Evolutionary conservation across 2,888 invertebrate species (phyloP).

Genomic region (Lochmaea capreae): DNA sequence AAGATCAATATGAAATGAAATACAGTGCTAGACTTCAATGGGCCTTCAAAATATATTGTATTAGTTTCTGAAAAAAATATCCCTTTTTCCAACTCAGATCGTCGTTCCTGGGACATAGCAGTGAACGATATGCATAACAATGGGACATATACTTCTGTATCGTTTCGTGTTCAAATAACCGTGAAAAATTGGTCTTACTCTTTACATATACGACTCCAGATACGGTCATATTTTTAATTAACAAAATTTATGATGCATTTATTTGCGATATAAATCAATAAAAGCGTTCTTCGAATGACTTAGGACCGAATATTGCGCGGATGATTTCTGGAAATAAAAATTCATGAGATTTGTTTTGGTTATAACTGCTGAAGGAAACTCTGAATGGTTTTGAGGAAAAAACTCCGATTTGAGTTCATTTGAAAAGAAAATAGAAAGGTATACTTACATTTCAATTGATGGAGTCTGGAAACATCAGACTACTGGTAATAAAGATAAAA

Average conservation of each 20-base stretch:
- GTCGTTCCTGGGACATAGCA: neutral
- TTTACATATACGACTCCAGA: conserved; percentile 47
- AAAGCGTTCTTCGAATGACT: conserved; percentile 43
- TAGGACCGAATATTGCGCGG: conserved; percentile 43
- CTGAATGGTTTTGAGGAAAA: conserved; percentile 17
- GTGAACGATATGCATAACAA: conserved; percentile 44
- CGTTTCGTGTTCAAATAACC: conserved; percentile 48
- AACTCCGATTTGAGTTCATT: conserved; percentile 21
- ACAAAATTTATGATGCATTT: conserved; percentile 50
- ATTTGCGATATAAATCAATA: conserved; percentile 48
- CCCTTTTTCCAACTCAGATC: neutral
- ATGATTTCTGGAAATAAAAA: conserved; percentile 41
- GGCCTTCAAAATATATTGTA: too few relatives aligned
- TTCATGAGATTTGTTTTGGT: conserved; percentile 39
- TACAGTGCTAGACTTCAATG: too few relatives aligned
- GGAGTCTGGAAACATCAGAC: conserved; percentile 8
- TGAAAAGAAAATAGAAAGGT: neutral
- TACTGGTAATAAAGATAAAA: neutral
- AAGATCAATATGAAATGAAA: too few relatives aligned
- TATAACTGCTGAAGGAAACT: conserved; percentile 17
- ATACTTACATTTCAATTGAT: neutral
- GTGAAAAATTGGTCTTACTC: conserved; percentile 50
- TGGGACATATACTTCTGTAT: conserved; percentile 43
- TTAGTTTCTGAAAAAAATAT: neutral
- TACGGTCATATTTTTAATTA: conserved; percentile 53